phyloP scores from a whole-genome alignment of 2,888 invertebrate species.

The Aleiodes testaceus region DNA sequence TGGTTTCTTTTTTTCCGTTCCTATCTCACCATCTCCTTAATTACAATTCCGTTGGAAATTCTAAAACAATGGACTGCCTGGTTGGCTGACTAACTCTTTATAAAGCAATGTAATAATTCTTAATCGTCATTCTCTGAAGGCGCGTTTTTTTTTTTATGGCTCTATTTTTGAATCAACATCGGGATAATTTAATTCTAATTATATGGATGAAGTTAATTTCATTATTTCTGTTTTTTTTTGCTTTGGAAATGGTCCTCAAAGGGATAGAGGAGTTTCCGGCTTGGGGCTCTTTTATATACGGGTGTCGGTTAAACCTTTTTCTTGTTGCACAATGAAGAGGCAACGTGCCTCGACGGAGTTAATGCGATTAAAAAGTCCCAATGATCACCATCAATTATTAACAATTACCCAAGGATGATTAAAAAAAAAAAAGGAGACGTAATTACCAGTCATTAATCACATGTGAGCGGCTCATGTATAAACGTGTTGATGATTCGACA shows the following conservation, averaged over 20 bases:
- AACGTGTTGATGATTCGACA: constrained; percentile 24
- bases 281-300: constrained; percentile 26
- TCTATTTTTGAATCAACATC: neutral
- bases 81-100: constrained; percentile 30
- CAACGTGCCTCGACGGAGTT: constrained; percentile 48
- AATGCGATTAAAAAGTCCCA: constrained; percentile 69
- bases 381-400: constrained; percentile 70
- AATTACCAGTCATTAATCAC: constrained; percentile 70
- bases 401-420: constrained; percentile 67
- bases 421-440: constrained; percentile 57
- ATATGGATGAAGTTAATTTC: neutral
- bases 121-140: constrained; percentile 26
- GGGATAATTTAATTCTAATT: constrained; percentile 16
- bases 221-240: neutral
- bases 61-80: constrained; percentile 58
- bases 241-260: neutral
- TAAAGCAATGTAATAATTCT: constrained; percentile 4
- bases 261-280: no score
- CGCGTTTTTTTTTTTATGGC: constrained; percentile 8
- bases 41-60: constrained; percentile 63
- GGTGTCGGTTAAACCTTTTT: constrained; percentile 35
- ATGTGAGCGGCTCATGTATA: constrained; percentile 23
- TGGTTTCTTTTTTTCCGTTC: constrained; percentile 46
- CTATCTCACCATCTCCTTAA: constrained; percentile 64
- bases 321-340: constrained; percentile 59